These are phyloP conservation scores for Melanaphis sacchari DNA, from an alignment of 1,140 invertebrate genomes.

Conservation along the genomic window DNA sequence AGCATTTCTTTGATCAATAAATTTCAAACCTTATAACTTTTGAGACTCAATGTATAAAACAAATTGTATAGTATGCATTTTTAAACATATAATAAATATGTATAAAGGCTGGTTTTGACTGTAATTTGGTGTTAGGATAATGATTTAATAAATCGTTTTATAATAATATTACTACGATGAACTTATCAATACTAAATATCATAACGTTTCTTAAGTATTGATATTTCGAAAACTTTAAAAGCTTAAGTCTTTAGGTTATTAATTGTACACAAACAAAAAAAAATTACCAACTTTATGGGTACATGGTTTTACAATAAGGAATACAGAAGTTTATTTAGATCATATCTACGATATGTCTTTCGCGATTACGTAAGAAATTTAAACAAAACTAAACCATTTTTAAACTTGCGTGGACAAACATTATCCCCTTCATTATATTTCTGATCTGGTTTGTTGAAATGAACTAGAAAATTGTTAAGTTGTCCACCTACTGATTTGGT, in stretches of 20 bases:
- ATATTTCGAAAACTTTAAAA: not conserved
- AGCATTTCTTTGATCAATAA: too few relatives aligned
- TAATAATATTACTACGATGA: not conserved
- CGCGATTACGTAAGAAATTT: not conserved
- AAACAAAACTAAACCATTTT: not conserved
- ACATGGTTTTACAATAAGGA: not conserved
- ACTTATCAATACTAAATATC: not conserved
- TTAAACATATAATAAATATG: too few relatives aligned
- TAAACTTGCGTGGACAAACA: not conserved
- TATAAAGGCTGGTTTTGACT: not conserved
- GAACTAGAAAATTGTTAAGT: too few relatives aligned
- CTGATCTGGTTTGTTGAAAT: not conserved
- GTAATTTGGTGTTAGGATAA: not conserved
- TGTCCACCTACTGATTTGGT: too few relatives aligned
- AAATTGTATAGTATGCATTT: not conserved
- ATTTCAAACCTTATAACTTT: not conserved
- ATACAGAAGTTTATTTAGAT: not conserved
- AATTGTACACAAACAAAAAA: not conserved
- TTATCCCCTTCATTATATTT: not conserved
- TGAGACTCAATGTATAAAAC: not conserved
- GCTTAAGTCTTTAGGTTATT: not conserved
- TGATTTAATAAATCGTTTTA: not conserved
- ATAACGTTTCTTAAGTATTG: not conserved
- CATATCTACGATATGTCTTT: not conserved
- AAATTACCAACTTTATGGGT: not conserved